Evolutionary conservation across 2,888 invertebrate genomes (phyloP), one percentile per base, ranked within the genome.

Genomic region (Apotomis turbidana): DNA sequence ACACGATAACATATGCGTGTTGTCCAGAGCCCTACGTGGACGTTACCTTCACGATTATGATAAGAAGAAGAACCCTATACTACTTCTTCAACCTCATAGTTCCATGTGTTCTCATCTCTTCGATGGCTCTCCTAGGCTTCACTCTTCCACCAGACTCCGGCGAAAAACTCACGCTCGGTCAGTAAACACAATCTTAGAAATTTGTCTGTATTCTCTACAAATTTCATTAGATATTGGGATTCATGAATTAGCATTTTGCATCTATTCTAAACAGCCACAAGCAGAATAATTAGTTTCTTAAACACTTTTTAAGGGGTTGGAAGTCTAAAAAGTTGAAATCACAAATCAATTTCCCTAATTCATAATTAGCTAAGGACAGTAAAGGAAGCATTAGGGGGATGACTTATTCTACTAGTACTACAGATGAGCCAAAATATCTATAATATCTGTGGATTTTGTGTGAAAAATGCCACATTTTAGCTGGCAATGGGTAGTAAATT

Each of bases 11-110:
- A 83, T 98, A 98, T 93, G 96, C 98, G 93, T 97, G 99, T 95
- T 97, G 99, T 93, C 96, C 99, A 83, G 97, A 97, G 90, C 97
- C 98, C 70, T 97, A 98, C 94, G 97, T 99, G 80, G 98, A 98
- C 88, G 97, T 99, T 76, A 99, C 99, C 54, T 99, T 99, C 94
- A 98, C 97, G 80, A 98, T 99, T 90, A 97, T 97, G 94, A 98
- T 99, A 85, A 95, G 99, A 81, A 95, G 99, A 87, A 95, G 99
- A 85, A 99, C 99, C 64, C 95, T 99, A 84, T 99, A 99, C 95
- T 99, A 99, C 95, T 99, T 99, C 94, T 98, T 99, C 96, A 99
- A 99, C 95, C 96, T 99, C 92, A 99, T 99, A 92, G 98, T 99
- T 86, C 99, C 99, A 81, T 99, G 99, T 91, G 98, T 99, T 86